Percentiles rank a stretch among this genome's conserved stretches.
These are phyloP conservation scores for Neogale vison DNA, from an alignment of 2,113 vertebrate genomes.

Conservation along the genomic window DNA sequence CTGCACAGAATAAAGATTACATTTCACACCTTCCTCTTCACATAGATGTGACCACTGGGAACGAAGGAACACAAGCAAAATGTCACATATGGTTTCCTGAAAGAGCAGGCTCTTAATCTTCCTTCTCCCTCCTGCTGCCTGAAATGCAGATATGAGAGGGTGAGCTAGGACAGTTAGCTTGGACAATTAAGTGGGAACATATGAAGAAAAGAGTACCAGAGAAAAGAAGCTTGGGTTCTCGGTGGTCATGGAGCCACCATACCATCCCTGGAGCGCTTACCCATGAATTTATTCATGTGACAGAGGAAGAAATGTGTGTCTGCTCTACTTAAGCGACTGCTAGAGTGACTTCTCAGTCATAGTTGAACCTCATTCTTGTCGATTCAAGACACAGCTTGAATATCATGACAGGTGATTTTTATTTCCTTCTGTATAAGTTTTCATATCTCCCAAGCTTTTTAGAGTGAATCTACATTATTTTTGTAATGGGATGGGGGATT, in stretches of 20 bases:
- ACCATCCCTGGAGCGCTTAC: not conserved
- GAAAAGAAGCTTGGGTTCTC: not conserved
- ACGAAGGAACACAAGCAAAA: not conserved
- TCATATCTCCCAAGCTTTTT: not conserved
- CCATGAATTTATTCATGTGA: not conserved
- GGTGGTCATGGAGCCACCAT: not conserved
- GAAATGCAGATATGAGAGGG: not conserved
- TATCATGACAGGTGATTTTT: not conserved
- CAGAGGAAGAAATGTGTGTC: not conserved
- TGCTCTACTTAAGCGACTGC: not conserved
- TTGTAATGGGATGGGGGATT: not conserved
- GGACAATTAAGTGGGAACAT: not conserved
- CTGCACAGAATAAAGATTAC: not conserved
- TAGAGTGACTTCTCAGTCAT: not conserved
- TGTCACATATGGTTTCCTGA: not conserved
- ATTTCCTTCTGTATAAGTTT: not conserved
- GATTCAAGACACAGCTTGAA: not conserved
- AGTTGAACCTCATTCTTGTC: not conserved
- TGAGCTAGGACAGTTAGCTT: not conserved
- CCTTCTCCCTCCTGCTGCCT: not conserved
- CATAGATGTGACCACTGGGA: not conserved
- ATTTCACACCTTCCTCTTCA: not conserved
- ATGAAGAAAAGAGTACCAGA: not conserved
- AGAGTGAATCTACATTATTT: not conserved
- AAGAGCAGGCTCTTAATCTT: not conserved